Evolutionary conservation across 2,113 vertebrate genomes (phyloP), one percentile per base, ranked within the genome.

Genomic region (Mus spicilegus): DNA sequence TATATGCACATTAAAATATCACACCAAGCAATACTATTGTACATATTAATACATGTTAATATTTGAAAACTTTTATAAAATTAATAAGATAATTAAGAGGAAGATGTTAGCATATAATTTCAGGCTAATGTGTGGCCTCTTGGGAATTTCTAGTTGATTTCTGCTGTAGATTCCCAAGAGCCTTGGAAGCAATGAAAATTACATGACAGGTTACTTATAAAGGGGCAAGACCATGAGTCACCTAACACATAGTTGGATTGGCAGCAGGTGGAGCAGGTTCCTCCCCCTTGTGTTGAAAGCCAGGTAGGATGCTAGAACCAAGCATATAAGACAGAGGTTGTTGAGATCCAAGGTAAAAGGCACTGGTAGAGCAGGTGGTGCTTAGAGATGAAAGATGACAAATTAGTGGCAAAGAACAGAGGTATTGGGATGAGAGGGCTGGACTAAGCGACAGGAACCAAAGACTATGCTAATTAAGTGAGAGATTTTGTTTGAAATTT

Each of bases 251-350:
- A 67, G 33, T 5, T 61, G 17, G 28, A 76, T 77, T 54, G 3
- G 36, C 10, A 39, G 49, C 49, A 51, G 36, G 72, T 46, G 33
- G 36, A 69, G 77, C 33, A 93, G 42, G 16, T 51, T 87, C 1
- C 0, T 65, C 28, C 61, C 3, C 14, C 14, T 24, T 89, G 10
- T 24, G 39, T n/a, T 26, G 9, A 67, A 36, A 95, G 11, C 16
- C 73, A 97, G 95, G 95, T 97, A 95, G 82, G 95, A 70, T 67
- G 12, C 36, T 22, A 69, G 56, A 12, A 70, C 54, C 8, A 81
- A 61, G 39, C 10, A 28, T 30, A 81, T 5, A 54, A 86, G 58
- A 93, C 39, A 42, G 80, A 82, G 13, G 58, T 22, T 46, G 1
- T 72, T 39, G 51, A 94, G 28, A 51, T 4, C 7, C 17, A n/a